Evolutionary conservation across 2,888 invertebrate genomes (phyloP).

Genomic region (Pristionchus maxplancki): DNA sequence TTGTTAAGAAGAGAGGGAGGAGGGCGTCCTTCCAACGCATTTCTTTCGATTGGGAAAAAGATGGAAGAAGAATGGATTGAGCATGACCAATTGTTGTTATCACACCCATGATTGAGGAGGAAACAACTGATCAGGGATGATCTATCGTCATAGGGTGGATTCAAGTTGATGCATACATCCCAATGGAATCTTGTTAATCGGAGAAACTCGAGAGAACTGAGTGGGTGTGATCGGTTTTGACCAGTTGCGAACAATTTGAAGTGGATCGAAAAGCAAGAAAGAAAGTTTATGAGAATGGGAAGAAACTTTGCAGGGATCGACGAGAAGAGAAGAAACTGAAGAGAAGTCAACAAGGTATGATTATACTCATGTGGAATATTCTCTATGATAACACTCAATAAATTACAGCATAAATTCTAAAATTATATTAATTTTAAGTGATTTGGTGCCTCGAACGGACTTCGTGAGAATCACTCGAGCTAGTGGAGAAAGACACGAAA

Average conservation of each 20-base stretch:
- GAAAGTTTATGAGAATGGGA: not conserved
- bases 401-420: not conserved
- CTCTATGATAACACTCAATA: too few species aligned
- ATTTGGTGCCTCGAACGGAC: not conserved
- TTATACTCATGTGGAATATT: too few species aligned
- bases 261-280: constrained; percentile 16
- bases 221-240: not conserved
- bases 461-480: constrained; percentile 26
- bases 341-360: not conserved
- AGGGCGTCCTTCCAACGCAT: not conserved
- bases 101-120: not conserved
- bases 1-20: not conserved
- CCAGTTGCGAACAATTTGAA: not conserved
- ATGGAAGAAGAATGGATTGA: not conserved
- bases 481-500: constrained; percentile 35
- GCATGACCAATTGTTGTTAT: not conserved
- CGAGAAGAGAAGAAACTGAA: not conserved
- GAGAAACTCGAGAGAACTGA: not conserved
- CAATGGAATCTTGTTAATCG: not conserved
- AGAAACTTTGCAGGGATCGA: not conserved
- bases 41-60: not conserved
- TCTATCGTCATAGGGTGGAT: not conserved
- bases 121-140: not conserved
- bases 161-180: not conserved
- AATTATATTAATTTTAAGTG: not conserved